Evolutionary conservation across 2,888 invertebrate species (phyloP).

Genomic region (Nemoura dubitans): DNA sequence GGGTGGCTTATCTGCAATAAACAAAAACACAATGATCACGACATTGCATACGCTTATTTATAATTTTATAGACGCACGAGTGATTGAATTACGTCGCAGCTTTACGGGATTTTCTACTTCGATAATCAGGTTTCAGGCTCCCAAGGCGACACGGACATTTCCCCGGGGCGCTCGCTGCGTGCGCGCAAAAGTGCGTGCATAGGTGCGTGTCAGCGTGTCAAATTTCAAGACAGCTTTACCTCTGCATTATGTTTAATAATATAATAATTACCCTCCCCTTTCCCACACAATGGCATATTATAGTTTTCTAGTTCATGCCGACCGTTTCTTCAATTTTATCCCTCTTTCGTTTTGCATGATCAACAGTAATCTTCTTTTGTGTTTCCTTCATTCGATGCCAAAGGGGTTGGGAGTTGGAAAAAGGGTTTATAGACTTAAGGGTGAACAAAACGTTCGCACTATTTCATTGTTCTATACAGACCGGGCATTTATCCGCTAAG

Average conservation of each 20-base stretch:
- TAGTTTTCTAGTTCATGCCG: conserved; percentile 13
- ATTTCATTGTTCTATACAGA: not conserved
- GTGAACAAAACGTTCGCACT: conserved; percentile 18
- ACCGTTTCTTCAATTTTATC: not conserved
- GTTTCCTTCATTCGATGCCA: not conserved
- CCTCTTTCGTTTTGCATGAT: conserved; percentile 30
- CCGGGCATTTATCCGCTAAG: conserved; percentile 8
- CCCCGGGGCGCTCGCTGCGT: not conserved
- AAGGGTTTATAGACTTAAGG: conserved; percentile 18
- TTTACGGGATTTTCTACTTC: not conserved
- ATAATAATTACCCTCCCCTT: conserved; percentile 14
- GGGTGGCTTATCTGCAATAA: not conserved
- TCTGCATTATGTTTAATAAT: conserved; percentile 8
- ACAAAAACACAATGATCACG: not conserved
- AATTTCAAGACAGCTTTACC: conserved; percentile 5
- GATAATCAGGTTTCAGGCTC: not conserved
- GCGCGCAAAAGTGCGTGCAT: not conserved
- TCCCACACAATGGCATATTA: not conserved
- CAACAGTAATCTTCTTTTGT: conserved; percentile 33
- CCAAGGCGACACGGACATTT: not conserved
- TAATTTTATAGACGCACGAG: not conserved
- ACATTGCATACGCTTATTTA: not conserved
- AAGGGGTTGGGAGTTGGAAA: conserved; percentile 13
- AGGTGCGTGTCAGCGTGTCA: not conserved
- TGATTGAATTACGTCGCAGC: too few species aligned